A percentile compares a stretch with the other conserved stretches of the same genome.
Conservation (phyloP, 2,797 vertebrate genomes). For the Pseudocheirus occidentalis region DNA sequence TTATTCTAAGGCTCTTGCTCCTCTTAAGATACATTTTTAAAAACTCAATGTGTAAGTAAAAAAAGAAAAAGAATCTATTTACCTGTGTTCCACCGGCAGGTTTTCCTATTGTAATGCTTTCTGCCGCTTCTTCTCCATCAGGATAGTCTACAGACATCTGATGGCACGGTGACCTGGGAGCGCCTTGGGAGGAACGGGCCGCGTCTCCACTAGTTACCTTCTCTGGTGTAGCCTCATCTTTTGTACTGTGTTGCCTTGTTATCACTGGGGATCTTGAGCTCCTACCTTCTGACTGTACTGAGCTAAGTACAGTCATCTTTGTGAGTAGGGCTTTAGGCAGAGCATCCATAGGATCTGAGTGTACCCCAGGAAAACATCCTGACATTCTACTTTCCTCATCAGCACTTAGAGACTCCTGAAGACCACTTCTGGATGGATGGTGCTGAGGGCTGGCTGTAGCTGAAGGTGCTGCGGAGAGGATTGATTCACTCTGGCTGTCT, state of each 20-base stretch:
- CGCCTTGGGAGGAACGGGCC: constrained; percentile 78
- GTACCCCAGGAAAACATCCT: constrained; percentile 79
- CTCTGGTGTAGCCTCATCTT: constrained; percentile 58
- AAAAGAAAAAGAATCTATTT: background rate
- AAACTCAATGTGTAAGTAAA: background rate
- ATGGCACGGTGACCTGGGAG: constrained; percentile 89
- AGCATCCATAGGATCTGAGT: constrained; percentile 87
- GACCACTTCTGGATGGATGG: constrained; percentile 82
- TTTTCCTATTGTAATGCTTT: constrained; percentile 81
- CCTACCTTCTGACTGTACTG: constrained; percentile 73
- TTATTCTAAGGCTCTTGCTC: background rate
- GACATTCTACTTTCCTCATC: constrained; percentile 82
- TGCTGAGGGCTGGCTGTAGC: constrained; percentile 96
- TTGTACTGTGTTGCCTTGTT: constrained; percentile 45
- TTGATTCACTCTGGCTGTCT: constrained; percentile 96
- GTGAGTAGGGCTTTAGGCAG: constrained; percentile 93
- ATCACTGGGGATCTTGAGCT: constrained; percentile 54
- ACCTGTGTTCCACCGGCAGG: constrained; percentile 83
- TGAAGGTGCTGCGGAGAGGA: constrained; percentile 94
- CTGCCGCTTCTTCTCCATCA: constrained; percentile 86
- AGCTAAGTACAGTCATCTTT: constrained; percentile 91
- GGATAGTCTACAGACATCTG: constrained; percentile 96
- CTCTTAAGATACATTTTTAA: background rate
- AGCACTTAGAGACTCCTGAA: constrained; percentile 76
- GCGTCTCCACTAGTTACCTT: background rate